Percentiles rank a stretch among this genome's conserved stretches.
Conservation (phyloP, 30 jellyfish, hydroid and myxozoan species). For the Clytia hemisphaerica region DNA sequence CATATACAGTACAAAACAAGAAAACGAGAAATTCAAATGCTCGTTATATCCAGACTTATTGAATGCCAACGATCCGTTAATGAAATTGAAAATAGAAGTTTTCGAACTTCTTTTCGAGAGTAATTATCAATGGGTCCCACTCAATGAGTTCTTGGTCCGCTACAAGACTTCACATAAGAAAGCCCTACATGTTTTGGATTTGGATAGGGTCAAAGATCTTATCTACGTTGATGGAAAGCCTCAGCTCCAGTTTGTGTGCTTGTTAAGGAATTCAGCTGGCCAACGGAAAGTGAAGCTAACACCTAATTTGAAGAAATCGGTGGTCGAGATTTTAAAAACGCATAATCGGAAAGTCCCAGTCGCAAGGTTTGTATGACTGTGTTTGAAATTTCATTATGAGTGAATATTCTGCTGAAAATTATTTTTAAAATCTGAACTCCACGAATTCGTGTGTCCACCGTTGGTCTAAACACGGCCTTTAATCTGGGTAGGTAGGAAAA, state of each 20-base stretch:
- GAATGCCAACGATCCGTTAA: background rate
- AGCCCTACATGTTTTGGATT: slow-evolving; percentile 20
- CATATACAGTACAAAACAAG: too few species aligned
- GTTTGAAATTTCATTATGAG: too few species aligned
- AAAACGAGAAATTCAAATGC: too few species aligned
- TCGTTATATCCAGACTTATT: too few species aligned
- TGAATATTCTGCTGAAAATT: background rate
- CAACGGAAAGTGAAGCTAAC: slow-evolving; percentile 9
- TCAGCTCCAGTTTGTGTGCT: slow-evolving; percentile 51
- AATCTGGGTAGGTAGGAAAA: too few species aligned
- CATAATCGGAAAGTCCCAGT: slow-evolving; percentile 62
- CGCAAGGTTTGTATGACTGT: slow-evolving; percentile 51
- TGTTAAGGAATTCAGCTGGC: slow-evolving; percentile 23
- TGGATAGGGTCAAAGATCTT: slow-evolving; percentile 36
- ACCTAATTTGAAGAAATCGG: slow-evolving; percentile 9
- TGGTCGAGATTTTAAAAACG: slow-evolving; percentile 14
- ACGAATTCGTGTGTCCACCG: background rate
- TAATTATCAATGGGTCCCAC: slow-evolving; percentile 30
- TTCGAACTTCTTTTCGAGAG: background rate
- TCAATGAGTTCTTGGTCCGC: slow-evolving; percentile 9
- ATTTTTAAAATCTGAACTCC: background rate
- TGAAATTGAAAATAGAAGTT: slow-evolving; percentile 27
- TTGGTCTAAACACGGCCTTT: too few species aligned
- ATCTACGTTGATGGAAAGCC: slow-evolving; percentile 75
- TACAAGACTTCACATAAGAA: slow-evolving; percentile 16